phyloP scores from a whole-genome alignment of 2,888 invertebrate species.

The Protophormia terraenovae region DNA sequence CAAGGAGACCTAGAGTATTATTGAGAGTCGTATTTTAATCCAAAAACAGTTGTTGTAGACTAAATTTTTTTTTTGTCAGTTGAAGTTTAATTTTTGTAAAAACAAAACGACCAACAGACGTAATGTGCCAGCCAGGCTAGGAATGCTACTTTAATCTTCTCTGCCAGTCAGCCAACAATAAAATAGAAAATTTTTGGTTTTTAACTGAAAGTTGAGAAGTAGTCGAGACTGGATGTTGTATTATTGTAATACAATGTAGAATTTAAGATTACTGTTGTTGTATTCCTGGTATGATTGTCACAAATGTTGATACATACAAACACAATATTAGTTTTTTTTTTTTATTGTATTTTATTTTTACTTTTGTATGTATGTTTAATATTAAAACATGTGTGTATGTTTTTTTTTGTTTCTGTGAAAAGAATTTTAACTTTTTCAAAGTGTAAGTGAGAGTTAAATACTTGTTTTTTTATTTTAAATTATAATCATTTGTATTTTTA shows the following conservation, averaged over 20 bases:
- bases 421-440: slow-evolving; percentile 1
- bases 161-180: neutral
- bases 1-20: neutral
- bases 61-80: neutral
- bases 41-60: slow-evolving; percentile 23
- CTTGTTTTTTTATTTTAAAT: neutral
- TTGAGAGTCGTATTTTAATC: neutral
- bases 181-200: neutral
- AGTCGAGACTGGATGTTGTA: neutral
- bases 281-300: neutral
- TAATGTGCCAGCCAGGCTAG: neutral
- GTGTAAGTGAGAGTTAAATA: slow-evolving; percentile 21
- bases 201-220: slow-evolving; percentile 14
- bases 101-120: neutral
- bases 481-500: neutral
- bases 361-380: neutral
- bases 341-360: no score
- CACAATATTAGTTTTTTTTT: no score
- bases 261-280: slow-evolving; percentile 3
- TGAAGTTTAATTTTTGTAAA: slow-evolving; percentile 3
- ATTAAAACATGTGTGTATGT: slow-evolving; percentile 1
- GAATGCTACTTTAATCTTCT: no score
- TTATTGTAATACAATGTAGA: slow-evolving; percentile 3
- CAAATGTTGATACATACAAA: no score
- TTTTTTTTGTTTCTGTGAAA: neutral